A percentile compares a stretch with the other conserved stretches of the same genome.
Conservation (phyloP, 2,113 vertebrate genomes). For the Ptychochromis oligacanthus region DNA sequence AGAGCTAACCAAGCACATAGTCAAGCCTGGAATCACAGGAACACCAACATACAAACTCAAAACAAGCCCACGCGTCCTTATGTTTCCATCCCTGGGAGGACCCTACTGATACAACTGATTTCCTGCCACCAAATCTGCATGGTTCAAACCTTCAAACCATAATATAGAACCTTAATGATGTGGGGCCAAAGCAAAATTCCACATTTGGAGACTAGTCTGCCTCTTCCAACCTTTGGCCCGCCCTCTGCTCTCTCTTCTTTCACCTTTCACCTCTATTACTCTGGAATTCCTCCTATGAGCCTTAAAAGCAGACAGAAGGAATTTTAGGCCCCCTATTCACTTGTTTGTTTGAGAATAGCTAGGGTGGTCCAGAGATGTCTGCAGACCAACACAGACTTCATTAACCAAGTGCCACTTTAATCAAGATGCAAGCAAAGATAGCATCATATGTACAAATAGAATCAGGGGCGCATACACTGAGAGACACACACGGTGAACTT, state of each 20-base stretch:
- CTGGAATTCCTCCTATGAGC: conserved; percentile 83
- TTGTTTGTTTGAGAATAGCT: conserved; percentile 86
- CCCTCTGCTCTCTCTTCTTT: conserved; percentile 67
- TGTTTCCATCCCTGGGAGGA: neutral
- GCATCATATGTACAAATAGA: conserved; percentile 10
- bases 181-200: neutral
- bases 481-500: conserved; percentile 25
- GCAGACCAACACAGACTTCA: conserved; percentile 60
- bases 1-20: conserved; percentile 32
- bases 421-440: neutral
- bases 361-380: conserved; percentile 84
- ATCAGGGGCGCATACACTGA: conserved; percentile 2
- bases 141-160: neutral
- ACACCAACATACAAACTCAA: conserved; percentile 42
- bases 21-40: conserved; percentile 43
- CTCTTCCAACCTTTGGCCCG: conserved; percentile 66
- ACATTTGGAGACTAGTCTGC: conserved; percentile 47
- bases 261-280: conserved; percentile 88
- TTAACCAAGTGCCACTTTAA: conserved; percentile 64
- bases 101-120: neutral
- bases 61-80: neutral
- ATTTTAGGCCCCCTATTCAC: conserved; percentile 84
- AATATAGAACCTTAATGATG: conserved; percentile 1
- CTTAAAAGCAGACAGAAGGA: conserved; percentile 79
- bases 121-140: neutral